These are phyloP conservation scores for Oreochromis spilurus DNA, from an alignment of 2,113 vertebrate species.

Conservation along the genomic window DNA sequence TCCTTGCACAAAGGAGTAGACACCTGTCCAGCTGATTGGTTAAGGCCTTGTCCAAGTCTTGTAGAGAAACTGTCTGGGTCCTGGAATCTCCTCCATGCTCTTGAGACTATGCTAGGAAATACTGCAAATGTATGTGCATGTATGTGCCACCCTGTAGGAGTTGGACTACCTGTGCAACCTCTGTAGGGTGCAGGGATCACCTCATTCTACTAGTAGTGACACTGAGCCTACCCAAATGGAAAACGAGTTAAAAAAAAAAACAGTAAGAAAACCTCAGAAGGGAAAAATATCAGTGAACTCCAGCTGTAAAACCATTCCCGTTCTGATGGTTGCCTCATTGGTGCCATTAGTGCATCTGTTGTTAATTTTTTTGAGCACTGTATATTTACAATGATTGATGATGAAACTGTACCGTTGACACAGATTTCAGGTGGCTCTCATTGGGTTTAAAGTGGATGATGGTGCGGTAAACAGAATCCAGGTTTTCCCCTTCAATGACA, in stretches of 20 bases:
- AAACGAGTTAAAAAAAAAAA: background rate
- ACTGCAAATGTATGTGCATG: background rate
- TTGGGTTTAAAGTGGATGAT: slow-evolving; percentile 77
- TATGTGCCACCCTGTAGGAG: background rate
- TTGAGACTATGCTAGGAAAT: background rate
- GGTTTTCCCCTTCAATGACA: slow-evolving; percentile 79
- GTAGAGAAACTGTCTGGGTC: background rate
- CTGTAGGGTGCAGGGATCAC: background rate
- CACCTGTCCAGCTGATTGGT: background rate
- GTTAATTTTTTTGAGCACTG: background rate
- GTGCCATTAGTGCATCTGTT: background rate
- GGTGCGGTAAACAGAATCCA: slow-evolving; percentile 82
- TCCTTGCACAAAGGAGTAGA: background rate
- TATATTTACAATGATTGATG: background rate
- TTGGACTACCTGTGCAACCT: background rate
- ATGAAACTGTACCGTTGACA: slow-evolving; percentile 57
- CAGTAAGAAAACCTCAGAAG: background rate
- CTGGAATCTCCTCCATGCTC: background rate
- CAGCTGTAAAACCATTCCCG: background rate
- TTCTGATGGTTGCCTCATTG: background rate
- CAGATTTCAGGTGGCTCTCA: slow-evolving; percentile 73
- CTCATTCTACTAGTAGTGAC: background rate
- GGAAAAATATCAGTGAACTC: background rate
- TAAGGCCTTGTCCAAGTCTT: background rate
- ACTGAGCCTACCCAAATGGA: background rate